Evolutionary conservation across 2,888 invertebrate species (phyloP).

Genomic region (Phania funesta): DNA sequence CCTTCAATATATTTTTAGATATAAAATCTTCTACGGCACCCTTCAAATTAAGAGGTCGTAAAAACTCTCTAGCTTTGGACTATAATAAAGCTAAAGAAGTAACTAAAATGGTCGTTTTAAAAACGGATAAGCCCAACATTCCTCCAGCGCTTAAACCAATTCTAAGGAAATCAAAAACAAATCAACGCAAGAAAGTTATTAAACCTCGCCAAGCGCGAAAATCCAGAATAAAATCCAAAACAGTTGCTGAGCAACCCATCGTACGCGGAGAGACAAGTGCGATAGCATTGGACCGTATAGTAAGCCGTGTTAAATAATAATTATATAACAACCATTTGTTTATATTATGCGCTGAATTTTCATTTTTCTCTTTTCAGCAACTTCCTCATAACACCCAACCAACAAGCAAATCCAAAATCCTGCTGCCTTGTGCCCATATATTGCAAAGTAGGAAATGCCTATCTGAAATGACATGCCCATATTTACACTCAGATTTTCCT

Average conservation of each 20-base stretch:
- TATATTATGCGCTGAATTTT: not conserved
- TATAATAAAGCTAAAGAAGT: not conserved
- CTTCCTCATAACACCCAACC: not conserved
- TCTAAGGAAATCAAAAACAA: constrained; percentile 7
- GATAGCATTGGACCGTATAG: too few relatives aligned
- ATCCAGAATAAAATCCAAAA: not conserved
- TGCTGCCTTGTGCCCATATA: constrained; percentile 32
- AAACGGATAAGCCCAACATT: not conserved
- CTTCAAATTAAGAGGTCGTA: constrained; percentile 7
- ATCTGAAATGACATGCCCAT: constrained; percentile 94
- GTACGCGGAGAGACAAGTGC: too few relatives aligned
- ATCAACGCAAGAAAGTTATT: not conserved
- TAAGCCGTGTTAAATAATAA: too few relatives aligned
- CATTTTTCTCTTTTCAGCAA: constrained; percentile 2
- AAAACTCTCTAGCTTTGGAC: constrained; percentile 19
- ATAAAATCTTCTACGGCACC: not conserved
- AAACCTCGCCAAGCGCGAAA: not conserved
- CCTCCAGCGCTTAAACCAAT: not conserved
- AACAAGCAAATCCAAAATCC: not conserved
- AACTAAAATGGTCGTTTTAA: not conserved
- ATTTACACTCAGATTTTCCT: constrained; percentile 97
- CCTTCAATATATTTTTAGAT: not conserved
- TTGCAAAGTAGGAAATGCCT: constrained; percentile 88
- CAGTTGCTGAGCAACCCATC: not conserved
- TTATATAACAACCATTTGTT: too few relatives aligned